These are phyloP conservation scores for Dromococcyx pavoninus DNA, from an alignment of 2,797 vertebrate genomes.

Conservation along the genomic window DNA sequence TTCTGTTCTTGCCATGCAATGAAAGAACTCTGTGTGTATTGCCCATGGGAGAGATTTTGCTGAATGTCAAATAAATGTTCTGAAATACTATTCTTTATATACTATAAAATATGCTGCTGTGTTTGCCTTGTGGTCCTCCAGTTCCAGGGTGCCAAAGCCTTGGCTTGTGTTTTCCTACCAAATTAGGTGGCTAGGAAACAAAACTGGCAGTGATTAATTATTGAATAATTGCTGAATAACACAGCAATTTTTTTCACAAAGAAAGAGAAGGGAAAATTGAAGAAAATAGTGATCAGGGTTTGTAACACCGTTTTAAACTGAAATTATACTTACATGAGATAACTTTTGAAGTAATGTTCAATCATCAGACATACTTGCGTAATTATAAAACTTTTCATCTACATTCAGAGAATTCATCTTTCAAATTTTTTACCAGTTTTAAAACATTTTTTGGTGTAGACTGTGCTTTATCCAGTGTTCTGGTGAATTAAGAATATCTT, in stretches of 20 bases:
- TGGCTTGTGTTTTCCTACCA: background rate
- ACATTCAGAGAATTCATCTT: background rate
- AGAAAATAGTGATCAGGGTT: background rate
- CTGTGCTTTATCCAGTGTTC: background rate
- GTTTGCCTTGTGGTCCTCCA: background rate
- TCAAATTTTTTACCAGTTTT: background rate
- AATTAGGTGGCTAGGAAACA: background rate
- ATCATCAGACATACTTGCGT: background rate
- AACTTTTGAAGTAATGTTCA: background rate
- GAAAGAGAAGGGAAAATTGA: background rate
- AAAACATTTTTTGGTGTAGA: background rate
- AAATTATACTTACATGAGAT: background rate
- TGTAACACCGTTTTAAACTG: background rate
- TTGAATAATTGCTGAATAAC: background rate
- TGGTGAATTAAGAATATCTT: background rate
- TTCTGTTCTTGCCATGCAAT: background rate
- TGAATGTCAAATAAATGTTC: background rate
- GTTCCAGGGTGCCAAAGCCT: background rate
- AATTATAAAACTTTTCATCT: background rate
- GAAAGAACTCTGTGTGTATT: background rate
- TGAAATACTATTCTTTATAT: background rate
- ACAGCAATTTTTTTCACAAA: background rate
- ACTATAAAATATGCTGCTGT: background rate
- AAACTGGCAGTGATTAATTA: background rate
- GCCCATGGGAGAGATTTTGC: background rate